Conservation (phyloP, 2,888 invertebrate species). For the Habroteleia sp. region DNA sequence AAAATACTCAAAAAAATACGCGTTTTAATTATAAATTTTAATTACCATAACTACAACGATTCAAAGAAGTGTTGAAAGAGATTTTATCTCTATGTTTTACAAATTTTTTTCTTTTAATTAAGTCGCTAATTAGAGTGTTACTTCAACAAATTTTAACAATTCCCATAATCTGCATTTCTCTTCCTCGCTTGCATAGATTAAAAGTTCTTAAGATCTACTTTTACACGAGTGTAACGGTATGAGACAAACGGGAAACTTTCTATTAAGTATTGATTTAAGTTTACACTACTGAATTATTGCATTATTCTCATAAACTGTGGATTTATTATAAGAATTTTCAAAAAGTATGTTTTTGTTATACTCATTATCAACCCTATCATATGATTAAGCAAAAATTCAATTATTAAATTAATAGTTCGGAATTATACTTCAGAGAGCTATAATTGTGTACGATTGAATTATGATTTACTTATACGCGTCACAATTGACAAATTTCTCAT, state of each 20-base stretch:
- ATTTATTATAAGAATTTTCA: background rate
- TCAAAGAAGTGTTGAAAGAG: slow-evolving; percentile 5
- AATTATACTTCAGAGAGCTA: too few relatives aligned
- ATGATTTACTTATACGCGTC: slow-evolving; percentile 23
- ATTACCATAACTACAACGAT: slow-evolving; percentile 11
- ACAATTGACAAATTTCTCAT: slow-evolving; percentile 43
- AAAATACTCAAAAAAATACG: too few relatives aligned
- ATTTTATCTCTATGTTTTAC: slow-evolving; percentile 17
- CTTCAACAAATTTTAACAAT: slow-evolving; percentile 41
- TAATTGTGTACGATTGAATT: background rate
- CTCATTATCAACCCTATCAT: too few relatives aligned
- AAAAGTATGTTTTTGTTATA: too few relatives aligned
- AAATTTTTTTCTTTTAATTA: slow-evolving; percentile 37
- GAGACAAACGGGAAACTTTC: slow-evolving; percentile 21
- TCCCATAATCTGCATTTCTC: slow-evolving; percentile 41
- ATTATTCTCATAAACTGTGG: slow-evolving; percentile 12
- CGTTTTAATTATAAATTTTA: slow-evolving; percentile 33
- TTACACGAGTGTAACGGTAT: slow-evolving; percentile 27
- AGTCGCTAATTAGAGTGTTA: slow-evolving; percentile 42
- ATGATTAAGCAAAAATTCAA: too few relatives aligned
- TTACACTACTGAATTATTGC: slow-evolving; percentile 12
- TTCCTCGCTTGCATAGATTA: slow-evolving; percentile 36
- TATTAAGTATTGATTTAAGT: slow-evolving; percentile 41
- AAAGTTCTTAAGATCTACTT: slow-evolving; percentile 46
- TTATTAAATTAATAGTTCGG: too few relatives aligned